Evolutionary conservation across 2,888 invertebrate species (phyloP), one percentile per base, ranked within the genome.

Genomic region (Pecten maximus): DNA sequence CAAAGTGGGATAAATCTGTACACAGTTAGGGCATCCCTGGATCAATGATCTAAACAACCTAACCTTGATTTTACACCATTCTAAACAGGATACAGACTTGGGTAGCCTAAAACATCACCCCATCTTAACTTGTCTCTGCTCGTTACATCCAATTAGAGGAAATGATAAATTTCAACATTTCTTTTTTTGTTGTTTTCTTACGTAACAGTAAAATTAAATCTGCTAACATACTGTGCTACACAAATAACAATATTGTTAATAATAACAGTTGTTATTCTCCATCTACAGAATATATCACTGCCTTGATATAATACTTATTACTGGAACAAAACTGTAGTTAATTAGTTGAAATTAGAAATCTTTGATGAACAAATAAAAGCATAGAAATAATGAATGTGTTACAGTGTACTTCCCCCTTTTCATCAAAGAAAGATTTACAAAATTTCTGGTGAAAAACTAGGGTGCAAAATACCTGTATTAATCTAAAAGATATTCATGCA

Each of bases 51-150:
- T 74, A 35, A 74, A 48, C 19, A 48, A 48, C 74, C 35, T 74
- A 74, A 74, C 35, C 35, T 74, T 74, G 74, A 74, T 74, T 74
- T 35, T 74, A 74, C 8, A 35, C 28, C 6, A 23, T 23, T 74
- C 74, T 74, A 74, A 74, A 35, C 74, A 74, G 74, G 74, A 74
- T 74, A 74, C 35, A 74, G 74, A 74, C 74, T 35, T 74, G 74
- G 74, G 74, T 74, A 74, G 54, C 23, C 54, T 19, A 54, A 54
- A 54, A 28, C 28, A 28, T 35, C 35, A 12, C 35, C 10, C 35
- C 16, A 10, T 6, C 28, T 74, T 74, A 28, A 35, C 74, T 23
- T 15, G 35, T 35, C 74, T 74, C 35, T 74, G 74, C 74, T 74
- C 74, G 35, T 74, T 35, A 74, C 35, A 35, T 28, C 74, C 35